A percentile compares a stretch with the other conserved stretches of the same genome.
These are phyloP conservation scores for Sinella curviseta DNA, from an alignment of 1,140 invertebrate genomes.

Conservation along the genomic window DNA sequence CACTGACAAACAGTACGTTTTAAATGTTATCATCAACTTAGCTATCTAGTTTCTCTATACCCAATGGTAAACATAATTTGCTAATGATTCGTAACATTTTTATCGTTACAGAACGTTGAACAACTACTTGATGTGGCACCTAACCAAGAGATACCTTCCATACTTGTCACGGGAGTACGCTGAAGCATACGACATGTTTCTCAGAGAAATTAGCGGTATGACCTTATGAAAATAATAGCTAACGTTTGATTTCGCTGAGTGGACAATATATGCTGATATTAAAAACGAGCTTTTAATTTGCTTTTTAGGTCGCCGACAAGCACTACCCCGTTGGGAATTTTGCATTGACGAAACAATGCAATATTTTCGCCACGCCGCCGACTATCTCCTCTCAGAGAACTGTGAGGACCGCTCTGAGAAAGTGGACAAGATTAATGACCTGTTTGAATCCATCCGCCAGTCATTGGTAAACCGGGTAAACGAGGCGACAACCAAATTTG, in stretches of 20 bases:
- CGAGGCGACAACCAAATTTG: constrained; percentile 45
- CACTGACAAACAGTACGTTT: constrained; percentile 59
- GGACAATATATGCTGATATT: too few relatives aligned
- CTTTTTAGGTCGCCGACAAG: constrained; percentile 50
- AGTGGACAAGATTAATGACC: constrained; percentile 53
- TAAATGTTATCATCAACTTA: too few relatives aligned
- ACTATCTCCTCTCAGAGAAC: constrained; percentile 58
- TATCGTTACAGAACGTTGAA: constrained; percentile 58
- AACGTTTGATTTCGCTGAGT: too few relatives aligned
- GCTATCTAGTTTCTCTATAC: too few relatives aligned
- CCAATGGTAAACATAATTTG: not conserved
- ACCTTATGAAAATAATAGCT: too few relatives aligned
- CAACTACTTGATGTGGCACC: constrained; percentile 65
- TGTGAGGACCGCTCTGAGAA: constrained; percentile 51
- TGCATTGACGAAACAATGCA: constrained; percentile 60
- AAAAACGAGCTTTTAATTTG: not conserved
- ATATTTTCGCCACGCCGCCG: constrained; percentile 61
- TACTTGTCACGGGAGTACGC: constrained; percentile 62
- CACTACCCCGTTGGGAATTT: constrained; percentile 61
- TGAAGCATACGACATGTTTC: constrained; percentile 59
- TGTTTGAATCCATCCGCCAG: constrained; percentile 53
- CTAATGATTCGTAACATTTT: not conserved
- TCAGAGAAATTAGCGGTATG: constrained; percentile 58
- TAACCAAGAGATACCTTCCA: constrained; percentile 61
- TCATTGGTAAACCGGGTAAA: constrained; percentile 47